Percentiles rank a stretch among this genome's conserved stretches.
These are phyloP conservation scores for Homarus americanus DNA, from an alignment of 1,140 invertebrate species.

Conservation along the genomic window DNA sequence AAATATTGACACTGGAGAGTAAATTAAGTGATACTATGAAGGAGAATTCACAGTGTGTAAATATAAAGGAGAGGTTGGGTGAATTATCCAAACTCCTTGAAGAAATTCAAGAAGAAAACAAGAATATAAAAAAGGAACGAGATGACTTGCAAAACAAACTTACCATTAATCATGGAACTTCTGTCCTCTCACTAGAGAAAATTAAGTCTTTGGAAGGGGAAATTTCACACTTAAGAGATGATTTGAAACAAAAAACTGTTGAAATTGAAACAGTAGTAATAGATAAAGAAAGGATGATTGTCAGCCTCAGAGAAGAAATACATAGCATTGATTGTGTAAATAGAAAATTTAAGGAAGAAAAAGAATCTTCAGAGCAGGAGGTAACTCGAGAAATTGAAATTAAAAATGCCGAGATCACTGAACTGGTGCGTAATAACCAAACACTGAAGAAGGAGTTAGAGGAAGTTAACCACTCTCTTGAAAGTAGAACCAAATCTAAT, in stretches of 20 bases:
- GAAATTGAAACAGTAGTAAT: background rate
- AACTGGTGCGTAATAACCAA: background rate
- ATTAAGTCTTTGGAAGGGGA: background rate
- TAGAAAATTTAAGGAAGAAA: background rate
- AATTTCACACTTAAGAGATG: background rate
- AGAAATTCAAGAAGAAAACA: background rate
- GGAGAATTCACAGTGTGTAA: background rate
- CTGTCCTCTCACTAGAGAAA: background rate
- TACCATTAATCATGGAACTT: too few relatives aligned
- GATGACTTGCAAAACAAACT: background rate
- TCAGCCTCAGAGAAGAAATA: background rate
- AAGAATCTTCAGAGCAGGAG: background rate
- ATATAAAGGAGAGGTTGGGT: background rate
- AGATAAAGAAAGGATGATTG: constrained; percentile 15
- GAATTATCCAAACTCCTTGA: background rate
- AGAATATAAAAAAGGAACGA: background rate
- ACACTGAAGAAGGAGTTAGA: background rate
- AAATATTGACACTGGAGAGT: background rate
- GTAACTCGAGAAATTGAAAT: background rate
- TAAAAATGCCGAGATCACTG: background rate
- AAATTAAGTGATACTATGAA: background rate
- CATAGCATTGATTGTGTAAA: background rate
- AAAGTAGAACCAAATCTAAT: background rate
- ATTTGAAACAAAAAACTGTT: background rate
- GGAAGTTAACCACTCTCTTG: background rate